Base-by-base conservation (phyloP, 2,888 invertebrate species). In the Sphinx pinastri region DNA sequence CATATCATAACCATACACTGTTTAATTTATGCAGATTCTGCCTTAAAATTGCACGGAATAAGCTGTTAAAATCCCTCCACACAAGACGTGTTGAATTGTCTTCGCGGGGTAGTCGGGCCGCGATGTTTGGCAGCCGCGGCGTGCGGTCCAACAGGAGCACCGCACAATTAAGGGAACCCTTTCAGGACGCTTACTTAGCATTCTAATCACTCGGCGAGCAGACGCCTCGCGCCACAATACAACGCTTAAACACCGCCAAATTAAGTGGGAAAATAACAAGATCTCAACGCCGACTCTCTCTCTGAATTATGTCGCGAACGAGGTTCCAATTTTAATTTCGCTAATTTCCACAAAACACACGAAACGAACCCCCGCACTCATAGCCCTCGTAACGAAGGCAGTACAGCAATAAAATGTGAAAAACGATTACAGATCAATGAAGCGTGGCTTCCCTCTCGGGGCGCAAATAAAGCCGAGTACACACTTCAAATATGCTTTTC, bases 401-500 rank as follows among this genome's bases (percentile, higher is more conserved):
- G 73, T 78, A 76, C 82, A 85, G 87, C 86, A 89, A 92, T 92
- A 92, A 92, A 93, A 93, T 88, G 87, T 85, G 88, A 91, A 92
- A 93, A 93, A 92, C 93, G 93, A 94, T 93, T 92, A 91, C 92
- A 87, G 92, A 91, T 90, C 94, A 94, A 94, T 94, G 94, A 93
- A 91, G 93, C 94, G 87, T 89, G 84, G 83, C 83, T 90, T 88
- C 91, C 93, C 93, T 90, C 90, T 88, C 82, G 86, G 88, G 88
- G 90, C 87, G 90, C 92, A 93, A 93, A 93, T 93, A 94, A 92
- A 90, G 89, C 91, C 84, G 84, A 89, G 90, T 92, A 91, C 93
- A 92, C 92, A 93, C 93, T 94, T 91, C 93, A 93, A 94, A 94
- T 94, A 94, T 94, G 94, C 93, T 93, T 94, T 94, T 94, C 94